A percentile compares a stretch with the other conserved stretches of the same genome.
phyloP scores from a whole-genome alignment of 2,113 vertebrate species.

The Syngnathus typhle region DNA sequence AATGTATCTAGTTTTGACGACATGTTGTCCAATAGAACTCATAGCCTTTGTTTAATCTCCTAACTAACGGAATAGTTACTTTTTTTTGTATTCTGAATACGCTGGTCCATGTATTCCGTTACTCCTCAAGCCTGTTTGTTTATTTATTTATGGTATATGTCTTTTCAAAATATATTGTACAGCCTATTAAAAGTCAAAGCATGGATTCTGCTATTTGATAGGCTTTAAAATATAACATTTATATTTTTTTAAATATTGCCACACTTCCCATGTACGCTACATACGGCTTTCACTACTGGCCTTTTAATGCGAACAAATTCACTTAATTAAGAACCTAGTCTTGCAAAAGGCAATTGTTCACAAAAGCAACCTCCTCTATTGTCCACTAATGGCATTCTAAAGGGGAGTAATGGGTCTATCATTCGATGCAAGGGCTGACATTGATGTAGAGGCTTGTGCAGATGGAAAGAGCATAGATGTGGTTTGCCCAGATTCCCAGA shows the following conservation, averaged over 20 bases:
- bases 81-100: too few relatives aligned
- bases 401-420: conserved; percentile 90
- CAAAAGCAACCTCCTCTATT: conserved; percentile 87
- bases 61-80: too few relatives aligned
- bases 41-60: too few relatives aligned
- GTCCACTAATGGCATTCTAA: conserved; percentile 89
- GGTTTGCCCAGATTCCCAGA: conserved; percentile 83
- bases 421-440: conserved; percentile 81
- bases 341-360: conserved; percentile 86
- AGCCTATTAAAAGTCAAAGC: neutral
- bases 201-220: neutral
- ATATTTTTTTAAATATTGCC: conserved; percentile 39
- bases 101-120: too few relatives aligned
- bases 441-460: conserved; percentile 78
- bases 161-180: neutral
- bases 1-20: too few relatives aligned
- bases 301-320: conserved; percentile 81
- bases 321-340: conserved; percentile 94
- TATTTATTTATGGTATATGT: neutral
- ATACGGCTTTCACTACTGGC: conserved; percentile 79
- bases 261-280: conserved; percentile 47
- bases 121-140: too few relatives aligned
- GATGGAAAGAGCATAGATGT: conserved; percentile 75
- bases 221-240: conserved; percentile 5
- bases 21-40: too few relatives aligned